Evolutionary conservation across 1,140 invertebrate species (phyloP), one percentile per base, ranked within the genome.

Genomic region (Brachionus calyciflorus): DNA sequence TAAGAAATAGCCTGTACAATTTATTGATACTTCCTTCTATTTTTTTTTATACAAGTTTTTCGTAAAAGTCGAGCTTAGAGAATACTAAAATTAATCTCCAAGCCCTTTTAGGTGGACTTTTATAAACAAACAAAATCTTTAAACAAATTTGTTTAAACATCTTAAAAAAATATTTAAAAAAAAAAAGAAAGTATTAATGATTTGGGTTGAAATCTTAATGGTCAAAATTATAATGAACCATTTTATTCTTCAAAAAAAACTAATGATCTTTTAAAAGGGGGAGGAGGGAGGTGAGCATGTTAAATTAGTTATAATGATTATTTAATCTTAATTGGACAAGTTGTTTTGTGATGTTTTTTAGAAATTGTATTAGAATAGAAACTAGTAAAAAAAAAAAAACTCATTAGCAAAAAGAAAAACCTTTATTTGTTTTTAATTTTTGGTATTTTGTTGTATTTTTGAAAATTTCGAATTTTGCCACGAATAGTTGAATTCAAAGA

Each of bases 301-400:
- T 30, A 60, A 37, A 60, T 60, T 37, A 60, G 19, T 33, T n/a
- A 60, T 60, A 60, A 60, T 60, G 55, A 60, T 60, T 60, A 60
- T 60, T 60, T 60, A 60, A 60, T 60, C 55, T 12, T 33, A 60
- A 60, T 60, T 33, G 37, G 30, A 60, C 30, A 17, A 17, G 37
- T 37, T 4, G n/a, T 57, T 60, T 60, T 19, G 19, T 37, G n/a
- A 33, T 37, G 33, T 7, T n/a, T n/a, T n/a, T n/a, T n/a, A n/a
- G n/a, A n/a, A n/a, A n/a, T n/a, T n/a, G n/a, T n/a, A n/a, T n/a
- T n/a, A n/a, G n/a, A n/a, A n/a, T n/a, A n/a, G n/a, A n/a, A n/a
- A n/a, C n/a, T n/a, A n/a, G n/a, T n/a, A n/a, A n/a, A n/a, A 37
- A n/a, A 17, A 3, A 33, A 19, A 60, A 60, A 60, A 30, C 55